A percentile compares a stretch with the other conserved stretches of the same genome.
Conservation (phyloP, 2,113 vertebrate genomes). For the Rhynchomys soricoides region DNA sequence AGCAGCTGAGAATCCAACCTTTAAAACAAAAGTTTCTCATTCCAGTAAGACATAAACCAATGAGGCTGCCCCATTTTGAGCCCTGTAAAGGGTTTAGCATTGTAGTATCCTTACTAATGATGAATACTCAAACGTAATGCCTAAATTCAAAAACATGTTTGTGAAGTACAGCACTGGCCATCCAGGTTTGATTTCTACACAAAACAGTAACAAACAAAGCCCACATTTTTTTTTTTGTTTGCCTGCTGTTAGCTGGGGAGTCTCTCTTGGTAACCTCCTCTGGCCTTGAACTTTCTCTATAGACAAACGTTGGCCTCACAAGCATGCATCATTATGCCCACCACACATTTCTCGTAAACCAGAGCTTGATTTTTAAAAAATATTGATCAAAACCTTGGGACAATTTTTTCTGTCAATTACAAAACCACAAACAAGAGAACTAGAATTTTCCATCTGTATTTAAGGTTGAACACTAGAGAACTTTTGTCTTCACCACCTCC, state of each 20-base stretch:
- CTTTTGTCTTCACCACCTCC: not conserved
- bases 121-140: not conserved
- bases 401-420: conserved; percentile 20
- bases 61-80: not conserved
- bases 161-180: not conserved
- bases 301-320: not conserved
- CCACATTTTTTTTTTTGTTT: not conserved
- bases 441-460: conserved; percentile 44
- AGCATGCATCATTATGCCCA: not conserved
- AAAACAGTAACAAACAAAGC: conserved; percentile 42
- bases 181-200: not conserved
- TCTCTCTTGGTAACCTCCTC: not conserved
- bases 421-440: conserved; percentile 44
- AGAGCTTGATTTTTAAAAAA: conserved; percentile 29
- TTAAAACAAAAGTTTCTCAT: conserved; percentile 54
- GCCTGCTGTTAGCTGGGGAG: not conserved
- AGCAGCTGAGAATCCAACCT: not conserved
- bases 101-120: conserved; percentile 10
- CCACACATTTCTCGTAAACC: conserved; percentile 25
- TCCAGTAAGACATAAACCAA: conserved; percentile 29
- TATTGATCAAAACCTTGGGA: conserved; percentile 42
- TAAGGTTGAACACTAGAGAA: conserved; percentile 15
- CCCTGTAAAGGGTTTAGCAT: not conserved
- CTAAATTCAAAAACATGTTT: conserved; percentile 34
- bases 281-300: not conserved